Conservation (phyloP, 2,797 vertebrate species). For the Paramormyrops hopkinsi region DNA sequence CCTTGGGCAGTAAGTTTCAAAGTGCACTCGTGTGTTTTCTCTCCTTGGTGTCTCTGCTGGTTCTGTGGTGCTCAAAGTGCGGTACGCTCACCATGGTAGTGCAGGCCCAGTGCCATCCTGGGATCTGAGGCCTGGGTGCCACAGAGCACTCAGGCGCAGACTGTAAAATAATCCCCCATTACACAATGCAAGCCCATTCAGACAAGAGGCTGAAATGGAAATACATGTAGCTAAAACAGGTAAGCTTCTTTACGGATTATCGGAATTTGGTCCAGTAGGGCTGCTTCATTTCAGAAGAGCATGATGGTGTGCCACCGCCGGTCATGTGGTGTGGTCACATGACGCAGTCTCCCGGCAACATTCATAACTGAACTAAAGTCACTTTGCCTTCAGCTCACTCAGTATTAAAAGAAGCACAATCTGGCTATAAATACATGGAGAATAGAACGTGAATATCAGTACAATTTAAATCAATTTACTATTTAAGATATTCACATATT, state of each 20-base stretch:
- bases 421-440: neutral
- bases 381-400: neutral
- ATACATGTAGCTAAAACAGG: constrained; percentile 11
- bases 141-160: neutral
- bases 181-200: constrained; percentile 10
- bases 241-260: neutral
- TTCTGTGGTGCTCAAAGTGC: neutral
- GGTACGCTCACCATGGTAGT: neutral
- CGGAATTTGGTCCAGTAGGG: neutral
- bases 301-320: neutral
- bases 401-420: neutral
- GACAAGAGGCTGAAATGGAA: constrained; percentile 10
- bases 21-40: neutral
- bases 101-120: neutral
- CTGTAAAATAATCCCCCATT: constrained; percentile 1
- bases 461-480: neutral
- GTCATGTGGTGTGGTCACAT: neutral
- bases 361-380: neutral
- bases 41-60: neutral
- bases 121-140: neutral
- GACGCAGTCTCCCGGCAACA: neutral
- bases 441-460: neutral
- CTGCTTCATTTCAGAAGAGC: neutral
- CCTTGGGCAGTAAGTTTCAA: neutral
- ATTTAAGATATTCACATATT: neutral